A percentile compares a stretch with the other conserved stretches of the same genome.
Conservation (phyloP, 2,113 vertebrate species). For the Gnathonemus longibarbis region DNA sequence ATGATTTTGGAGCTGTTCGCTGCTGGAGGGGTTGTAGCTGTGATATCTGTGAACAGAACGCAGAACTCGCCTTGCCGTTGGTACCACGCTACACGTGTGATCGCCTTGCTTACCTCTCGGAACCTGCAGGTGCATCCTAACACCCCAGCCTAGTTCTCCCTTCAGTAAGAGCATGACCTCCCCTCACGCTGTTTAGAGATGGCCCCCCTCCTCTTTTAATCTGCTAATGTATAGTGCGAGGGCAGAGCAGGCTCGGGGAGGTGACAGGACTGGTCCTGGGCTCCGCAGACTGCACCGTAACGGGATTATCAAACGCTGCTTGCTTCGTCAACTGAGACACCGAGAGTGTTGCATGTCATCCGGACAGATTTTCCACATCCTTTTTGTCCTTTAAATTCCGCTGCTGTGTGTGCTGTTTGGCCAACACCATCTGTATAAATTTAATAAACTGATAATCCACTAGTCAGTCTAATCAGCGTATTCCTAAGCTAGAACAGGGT, state of each 20-base stretch:
- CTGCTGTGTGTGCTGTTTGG: background rate
- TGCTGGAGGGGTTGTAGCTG: background rate
- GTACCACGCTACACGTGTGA: background rate
- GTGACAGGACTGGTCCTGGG: background rate
- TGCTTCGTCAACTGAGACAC: background rate
- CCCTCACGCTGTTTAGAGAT: background rate
- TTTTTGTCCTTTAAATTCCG: background rate
- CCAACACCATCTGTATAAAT: constrained; percentile 7
- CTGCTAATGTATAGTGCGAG: background rate
- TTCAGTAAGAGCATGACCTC: background rate
- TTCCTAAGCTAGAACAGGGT: background rate
- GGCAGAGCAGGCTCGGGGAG: background rate
- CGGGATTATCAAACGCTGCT: constrained; percentile 16
- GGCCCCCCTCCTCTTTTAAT: background rate
- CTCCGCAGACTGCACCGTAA: background rate
- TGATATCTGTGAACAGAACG: background rate
- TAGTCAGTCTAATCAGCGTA: background rate
- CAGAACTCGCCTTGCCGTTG: background rate
- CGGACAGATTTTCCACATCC: background rate
- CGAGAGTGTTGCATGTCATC: background rate
- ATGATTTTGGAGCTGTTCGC: background rate
- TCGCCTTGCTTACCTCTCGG: background rate
- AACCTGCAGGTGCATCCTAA: background rate
- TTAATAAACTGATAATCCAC: constrained; percentile 16
- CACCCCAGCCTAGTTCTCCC: background rate